Percentiles rank a stretch among this genome's conserved stretches.
Evolutionary conservation across 2,888 invertebrate species (phyloP).

Genomic region (Zaprionus bogoriensis): DNA sequence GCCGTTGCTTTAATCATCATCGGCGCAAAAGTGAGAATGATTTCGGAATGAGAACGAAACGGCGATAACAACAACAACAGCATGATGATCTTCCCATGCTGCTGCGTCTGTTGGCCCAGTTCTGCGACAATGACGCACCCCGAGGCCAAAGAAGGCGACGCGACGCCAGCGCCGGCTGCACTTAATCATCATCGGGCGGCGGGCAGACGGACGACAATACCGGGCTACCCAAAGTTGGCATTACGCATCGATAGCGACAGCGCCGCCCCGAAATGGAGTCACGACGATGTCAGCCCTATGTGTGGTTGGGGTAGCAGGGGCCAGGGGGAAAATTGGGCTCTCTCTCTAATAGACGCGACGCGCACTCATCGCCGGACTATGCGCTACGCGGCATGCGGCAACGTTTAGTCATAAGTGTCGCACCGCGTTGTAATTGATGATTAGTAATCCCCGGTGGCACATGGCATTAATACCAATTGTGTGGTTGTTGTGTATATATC

Average conservation of each 20-base stretch:
- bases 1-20: constrained; percentile 59
- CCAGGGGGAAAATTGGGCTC: constrained; percentile 14
- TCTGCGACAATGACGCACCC: constrained; percentile 65
- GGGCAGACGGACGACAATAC: constrained; percentile 1
- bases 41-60: constrained; percentile 45
- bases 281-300: constrained; percentile 49
- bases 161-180: constrained; percentile 37
- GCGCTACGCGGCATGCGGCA: constrained; percentile 14
- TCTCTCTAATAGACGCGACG: constrained; percentile 61
- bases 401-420: constrained; percentile 68
- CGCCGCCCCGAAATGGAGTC: constrained; percentile 62
- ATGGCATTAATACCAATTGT: constrained; percentile 10
- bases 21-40: constrained; percentile 68
- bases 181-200: constrained; percentile 56
- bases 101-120: constrained; percentile 65
- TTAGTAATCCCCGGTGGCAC: constrained; percentile 59
- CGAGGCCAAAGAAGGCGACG: constrained; percentile 26
- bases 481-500: no score
- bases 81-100: constrained; percentile 3
- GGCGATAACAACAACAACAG: constrained; percentile 8
- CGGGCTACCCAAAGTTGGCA: constrained; percentile 62
- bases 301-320: background rate
- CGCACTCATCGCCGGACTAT: constrained; percentile 61
- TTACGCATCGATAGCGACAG: constrained; percentile 54
- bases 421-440: constrained; percentile 63